phyloP scores from a whole-genome alignment of 2,113 vertebrate genomes.

The Vimba vimba region DNA sequence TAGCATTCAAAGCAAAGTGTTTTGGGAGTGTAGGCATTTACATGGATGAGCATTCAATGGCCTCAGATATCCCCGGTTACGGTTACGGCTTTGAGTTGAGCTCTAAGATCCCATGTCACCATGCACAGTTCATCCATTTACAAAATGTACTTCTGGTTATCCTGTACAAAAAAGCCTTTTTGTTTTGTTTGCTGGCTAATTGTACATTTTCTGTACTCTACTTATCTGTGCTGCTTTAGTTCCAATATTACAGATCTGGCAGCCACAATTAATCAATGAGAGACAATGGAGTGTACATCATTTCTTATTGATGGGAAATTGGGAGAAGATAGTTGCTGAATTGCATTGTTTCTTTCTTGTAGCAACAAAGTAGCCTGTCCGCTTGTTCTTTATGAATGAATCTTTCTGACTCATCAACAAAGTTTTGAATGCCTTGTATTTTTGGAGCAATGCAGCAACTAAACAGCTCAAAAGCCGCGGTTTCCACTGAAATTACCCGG shows the following conservation, averaged over 20 bases:
- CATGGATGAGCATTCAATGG: neutral
- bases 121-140: conserved; percentile 41
- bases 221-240: conserved; percentile 17
- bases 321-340: conserved; percentile 31
- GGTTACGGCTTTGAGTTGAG: neutral
- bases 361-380: neutral
- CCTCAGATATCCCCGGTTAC: conserved; percentile 2
- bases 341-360: neutral
- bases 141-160: conserved; percentile 35
- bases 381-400: conserved; percentile 17
- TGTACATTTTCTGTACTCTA: conserved; percentile 21
- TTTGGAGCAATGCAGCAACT: neutral
- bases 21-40: neutral
- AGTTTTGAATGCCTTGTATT: conserved; percentile 4
- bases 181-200: conserved; percentile 50
- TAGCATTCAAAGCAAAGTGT: neutral
- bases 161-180: conserved; percentile 38
- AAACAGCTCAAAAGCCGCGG: neutral
- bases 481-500: no score
- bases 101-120: conserved; percentile 22
- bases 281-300: conserved; percentile 37
- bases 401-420: neutral
- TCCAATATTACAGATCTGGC: conserved; percentile 36
- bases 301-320: conserved; percentile 36
- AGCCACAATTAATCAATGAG: conserved; percentile 37